Base-by-base conservation (phyloP, 2,888 invertebrate genomes). In the Alloscopus bannaensis region DNA sequence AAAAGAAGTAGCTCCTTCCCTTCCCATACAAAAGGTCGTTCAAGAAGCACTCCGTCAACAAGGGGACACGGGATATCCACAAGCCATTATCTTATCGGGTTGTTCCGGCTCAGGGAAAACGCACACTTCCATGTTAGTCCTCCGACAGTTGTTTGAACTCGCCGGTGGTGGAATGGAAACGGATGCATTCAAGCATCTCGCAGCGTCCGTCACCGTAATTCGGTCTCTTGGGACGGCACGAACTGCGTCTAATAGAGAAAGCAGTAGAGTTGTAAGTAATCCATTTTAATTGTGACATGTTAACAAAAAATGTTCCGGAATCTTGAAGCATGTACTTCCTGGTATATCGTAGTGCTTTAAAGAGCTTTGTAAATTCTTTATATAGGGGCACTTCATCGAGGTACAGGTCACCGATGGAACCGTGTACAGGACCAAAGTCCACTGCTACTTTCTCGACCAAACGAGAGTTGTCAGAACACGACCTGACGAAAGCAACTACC, bases 341-440 rank as follows among this genome's bases (percentile, higher is more conserved):
- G 36, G 13, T 36, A 36, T 13, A 36, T 8, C 6, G 13, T 8
- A 36, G 36, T 4, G 3, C 45, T n/a, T n/a, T 3, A 45, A 45
- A 45, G 13, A 45, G 3, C 18, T 4, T 11, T n/a, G 18, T 45
- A 45, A 45, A n/a, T 45, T 45, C n/a, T 18, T 22, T 18, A 47
- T 64, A 3, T 88, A 95, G 95, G 96, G 97, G 20, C 96, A 97
- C 89, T 97, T 97, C 89, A 96, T 97, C 87, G 97, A 98, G 90
- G 96, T 97, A 83, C 96, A 97, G 90, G 96, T 98, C 85, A 96
- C 96, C 52, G 97, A 97, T 88, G 96, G 97, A 84, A 96, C 96
- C 66, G 91, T 98, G 71, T 96, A 97, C 89, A 92, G 97, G 87
- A 97, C 97, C 47, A 97, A 97, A 91, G 96, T 98, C 87, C 97